Evolutionary conservation across 2,113 vertebrate species (phyloP).

Genomic region (Oceanites oceanicus): DNA sequence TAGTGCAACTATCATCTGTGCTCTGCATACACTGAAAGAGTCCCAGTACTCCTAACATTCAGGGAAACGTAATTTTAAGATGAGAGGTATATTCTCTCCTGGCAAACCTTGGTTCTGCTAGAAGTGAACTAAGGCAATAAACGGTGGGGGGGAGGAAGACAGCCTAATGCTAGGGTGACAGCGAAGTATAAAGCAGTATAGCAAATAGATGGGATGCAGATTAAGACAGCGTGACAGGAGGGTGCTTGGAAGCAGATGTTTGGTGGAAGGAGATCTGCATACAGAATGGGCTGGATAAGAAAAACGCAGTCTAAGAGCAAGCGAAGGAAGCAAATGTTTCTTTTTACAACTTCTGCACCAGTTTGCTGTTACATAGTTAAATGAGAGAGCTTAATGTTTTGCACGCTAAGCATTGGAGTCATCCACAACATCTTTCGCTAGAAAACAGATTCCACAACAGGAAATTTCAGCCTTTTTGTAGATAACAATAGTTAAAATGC

Average conservation of each 20-base stretch:
- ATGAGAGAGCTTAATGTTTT: not conserved
- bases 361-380: not conserved
- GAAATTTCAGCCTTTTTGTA: not conserved
- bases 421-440: not conserved
- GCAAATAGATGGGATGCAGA: not conserved
- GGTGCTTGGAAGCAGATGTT: not conserved
- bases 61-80: not conserved
- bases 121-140: not conserved
- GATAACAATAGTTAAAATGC: not conserved
- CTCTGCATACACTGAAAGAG: not conserved
- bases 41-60: not conserved
- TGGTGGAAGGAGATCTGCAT: not conserved
- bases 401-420: not conserved
- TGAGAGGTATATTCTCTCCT: not conserved
- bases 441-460: not conserved
- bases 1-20: not conserved
- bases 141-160: no score
- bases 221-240: not conserved
- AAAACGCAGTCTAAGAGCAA: not conserved
- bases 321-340: not conserved
- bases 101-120: not conserved
- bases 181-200: not conserved
- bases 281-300: not conserved
- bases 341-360: not conserved
- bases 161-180: not conserved